These are phyloP conservation scores for Mantis religiosa DNA, from an alignment of 2,888 invertebrate species.

Conservation along the genomic window DNA sequence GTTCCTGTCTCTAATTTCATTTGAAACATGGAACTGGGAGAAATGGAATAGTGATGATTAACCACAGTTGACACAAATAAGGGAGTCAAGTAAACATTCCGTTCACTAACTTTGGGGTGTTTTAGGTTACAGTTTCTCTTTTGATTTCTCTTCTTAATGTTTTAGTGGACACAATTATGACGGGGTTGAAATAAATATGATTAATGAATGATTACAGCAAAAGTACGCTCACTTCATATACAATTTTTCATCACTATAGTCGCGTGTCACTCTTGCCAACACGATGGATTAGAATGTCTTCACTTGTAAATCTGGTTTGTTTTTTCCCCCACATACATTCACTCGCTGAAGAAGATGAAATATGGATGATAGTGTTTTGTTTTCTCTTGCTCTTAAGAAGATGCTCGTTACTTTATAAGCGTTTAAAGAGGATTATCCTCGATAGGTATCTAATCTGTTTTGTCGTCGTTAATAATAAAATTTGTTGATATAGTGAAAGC, in stretches of 20 bases:
- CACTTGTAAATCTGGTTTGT: neutral
- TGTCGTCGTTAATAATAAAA: neutral
- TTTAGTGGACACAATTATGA: neutral
- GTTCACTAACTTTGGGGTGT: neutral
- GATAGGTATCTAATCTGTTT: neutral
- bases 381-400: neutral
- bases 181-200: neutral
- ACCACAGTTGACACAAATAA: conserved; percentile 9
- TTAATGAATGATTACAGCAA: neutral
- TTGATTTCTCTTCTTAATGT: neutral
- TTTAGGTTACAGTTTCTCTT: neutral
- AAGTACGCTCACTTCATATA: neutral
- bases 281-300: neutral
- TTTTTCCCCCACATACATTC: neutral
- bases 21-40: neutral
- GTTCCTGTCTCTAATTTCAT: neutral
- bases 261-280: too few species aligned
- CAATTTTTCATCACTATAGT: neutral
- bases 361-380: neutral
- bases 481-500: neutral
- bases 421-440: neutral
- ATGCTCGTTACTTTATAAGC: neutral
- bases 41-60: neutral
- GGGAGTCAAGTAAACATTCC: neutral
- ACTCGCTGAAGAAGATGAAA: neutral